Evolutionary conservation across 2,113 vertebrate species (phyloP).

Genomic region (Tragelaphus imberbis): DNA sequence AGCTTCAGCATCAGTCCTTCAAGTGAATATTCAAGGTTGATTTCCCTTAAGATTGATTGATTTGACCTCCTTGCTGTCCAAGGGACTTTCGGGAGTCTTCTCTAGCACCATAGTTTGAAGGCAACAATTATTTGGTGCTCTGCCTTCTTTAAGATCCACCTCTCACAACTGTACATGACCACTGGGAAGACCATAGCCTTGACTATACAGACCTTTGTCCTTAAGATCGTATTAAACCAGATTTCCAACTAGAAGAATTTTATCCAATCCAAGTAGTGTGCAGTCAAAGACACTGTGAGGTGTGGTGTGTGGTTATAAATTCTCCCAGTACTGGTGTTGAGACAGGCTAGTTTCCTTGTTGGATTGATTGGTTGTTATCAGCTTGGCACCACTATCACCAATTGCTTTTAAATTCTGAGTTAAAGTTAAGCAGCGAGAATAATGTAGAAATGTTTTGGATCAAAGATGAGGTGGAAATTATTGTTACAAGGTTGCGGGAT

Average conservation of each 20-base stretch:
- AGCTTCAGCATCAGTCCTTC: neutral
- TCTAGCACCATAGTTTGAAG: neutral
- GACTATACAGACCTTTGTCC: neutral
- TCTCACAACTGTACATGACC: rapidly evolving
- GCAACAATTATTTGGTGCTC: neutral
- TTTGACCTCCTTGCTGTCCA: neutral
- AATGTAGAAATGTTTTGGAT: neutral
- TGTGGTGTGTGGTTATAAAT: neutral
- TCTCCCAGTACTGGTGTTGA: neutral
- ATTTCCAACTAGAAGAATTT: neutral
- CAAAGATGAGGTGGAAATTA: neutral
- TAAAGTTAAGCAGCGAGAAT: neutral
- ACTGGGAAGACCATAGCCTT: neutral
- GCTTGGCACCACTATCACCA: neutral
- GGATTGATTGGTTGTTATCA: neutral
- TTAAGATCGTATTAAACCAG: neutral
- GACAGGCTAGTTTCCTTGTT: neutral
- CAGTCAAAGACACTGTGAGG: neutral
- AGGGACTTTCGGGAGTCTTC: neutral
- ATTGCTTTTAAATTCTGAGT: neutral
- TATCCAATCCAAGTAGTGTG: neutral
- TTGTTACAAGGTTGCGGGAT: neutral
- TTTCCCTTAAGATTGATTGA: neutral
- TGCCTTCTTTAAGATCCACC: neutral
- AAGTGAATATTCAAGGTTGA: neutral